Evolutionary conservation across 1,140 invertebrate genomes (phyloP).

Genomic region (Caenorhabditis remanei): DNA sequence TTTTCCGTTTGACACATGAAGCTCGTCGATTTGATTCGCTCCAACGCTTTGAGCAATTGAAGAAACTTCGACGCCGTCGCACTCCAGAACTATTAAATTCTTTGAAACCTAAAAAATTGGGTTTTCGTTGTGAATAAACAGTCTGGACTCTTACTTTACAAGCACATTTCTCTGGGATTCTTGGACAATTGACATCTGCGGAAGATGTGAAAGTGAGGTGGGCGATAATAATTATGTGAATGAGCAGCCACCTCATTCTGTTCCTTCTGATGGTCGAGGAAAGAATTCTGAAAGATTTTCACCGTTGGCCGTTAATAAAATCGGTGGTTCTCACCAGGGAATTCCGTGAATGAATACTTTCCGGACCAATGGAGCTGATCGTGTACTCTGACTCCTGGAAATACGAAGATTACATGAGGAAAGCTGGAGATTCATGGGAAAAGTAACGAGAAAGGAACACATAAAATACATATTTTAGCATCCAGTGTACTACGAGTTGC

Average conservation of each 20-base stretch:
- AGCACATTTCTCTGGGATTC: slow-evolving; percentile 21
- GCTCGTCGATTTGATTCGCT: slow-evolving; percentile 16
- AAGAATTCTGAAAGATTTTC: background rate
- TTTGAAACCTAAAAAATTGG: slow-evolving; percentile 2
- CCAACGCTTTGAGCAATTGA: slow-evolving; percentile 4
- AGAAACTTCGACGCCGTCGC: background rate
- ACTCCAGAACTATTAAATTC: slow-evolving; percentile 3
- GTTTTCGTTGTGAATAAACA: background rate
- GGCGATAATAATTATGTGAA: background rate
- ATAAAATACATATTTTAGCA: background rate
- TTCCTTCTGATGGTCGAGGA: slow-evolving; percentile 50
- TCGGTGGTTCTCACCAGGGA: background rate
- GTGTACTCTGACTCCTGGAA: slow-evolving; percentile 21
- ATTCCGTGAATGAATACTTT: background rate
- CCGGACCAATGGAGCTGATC: background rate
- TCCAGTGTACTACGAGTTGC: too few species aligned
- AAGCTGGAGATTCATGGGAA: too few species aligned
- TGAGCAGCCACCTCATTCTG: slow-evolving; percentile 36
- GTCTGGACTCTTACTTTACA: background rate
- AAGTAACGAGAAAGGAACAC: background rate
- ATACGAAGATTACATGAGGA: too few species aligned
- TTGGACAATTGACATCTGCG: slow-evolving; percentile 19
- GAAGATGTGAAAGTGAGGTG: background rate
- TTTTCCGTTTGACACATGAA: slow-evolving; percentile 5
- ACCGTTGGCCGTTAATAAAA: too few species aligned